A percentile compares a stretch with the other conserved stretches of the same genome.
These are phyloP conservation scores for Laothoe populi DNA, from an alignment of 2,888 invertebrate species.

Conservation along the genomic window DNA sequence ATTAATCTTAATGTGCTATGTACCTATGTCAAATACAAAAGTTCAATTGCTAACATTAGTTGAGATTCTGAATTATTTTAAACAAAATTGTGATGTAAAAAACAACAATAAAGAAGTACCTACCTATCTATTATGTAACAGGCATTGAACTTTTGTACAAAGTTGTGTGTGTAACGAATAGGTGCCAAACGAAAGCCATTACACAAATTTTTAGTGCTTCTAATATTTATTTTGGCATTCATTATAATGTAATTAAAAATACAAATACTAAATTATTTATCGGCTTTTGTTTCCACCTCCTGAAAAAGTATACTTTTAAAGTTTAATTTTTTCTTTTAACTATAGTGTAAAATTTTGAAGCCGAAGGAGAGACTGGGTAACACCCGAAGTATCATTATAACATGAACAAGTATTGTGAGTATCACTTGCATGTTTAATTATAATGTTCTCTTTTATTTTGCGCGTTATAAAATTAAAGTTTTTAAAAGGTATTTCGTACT, in stretches of 20 bases:
- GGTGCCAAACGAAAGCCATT: constrained; percentile 45
- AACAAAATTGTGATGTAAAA: constrained; percentile 24
- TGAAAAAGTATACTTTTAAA: constrained; percentile 43
- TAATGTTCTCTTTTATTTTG: constrained; percentile 14
- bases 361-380: constrained; percentile 57
- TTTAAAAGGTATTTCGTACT: neutral
- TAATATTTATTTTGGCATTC: neutral
- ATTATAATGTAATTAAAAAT: neutral
- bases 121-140: constrained; percentile 41
- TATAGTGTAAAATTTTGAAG: constrained; percentile 67
- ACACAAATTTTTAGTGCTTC: neutral
- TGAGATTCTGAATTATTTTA: constrained; percentile 30
- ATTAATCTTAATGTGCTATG: constrained; percentile 39
- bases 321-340: constrained; percentile 60
- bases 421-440: constrained; percentile 44
- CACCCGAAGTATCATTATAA: constrained; percentile 57
- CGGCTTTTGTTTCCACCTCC: constrained; percentile 45
- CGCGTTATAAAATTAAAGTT: constrained; percentile 27
- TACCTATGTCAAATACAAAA: constrained; percentile 54
- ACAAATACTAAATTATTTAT: constrained; percentile 12
- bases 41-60: constrained; percentile 55
- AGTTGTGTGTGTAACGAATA: constrained; percentile 60
- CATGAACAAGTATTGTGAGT: constrained; percentile 73
- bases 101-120: too few relatives aligned
- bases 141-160: constrained; percentile 78